These are phyloP conservation scores for Agriopis leucophaearia DNA, from an alignment of 2,888 invertebrate species.

Conservation along the genomic window DNA sequence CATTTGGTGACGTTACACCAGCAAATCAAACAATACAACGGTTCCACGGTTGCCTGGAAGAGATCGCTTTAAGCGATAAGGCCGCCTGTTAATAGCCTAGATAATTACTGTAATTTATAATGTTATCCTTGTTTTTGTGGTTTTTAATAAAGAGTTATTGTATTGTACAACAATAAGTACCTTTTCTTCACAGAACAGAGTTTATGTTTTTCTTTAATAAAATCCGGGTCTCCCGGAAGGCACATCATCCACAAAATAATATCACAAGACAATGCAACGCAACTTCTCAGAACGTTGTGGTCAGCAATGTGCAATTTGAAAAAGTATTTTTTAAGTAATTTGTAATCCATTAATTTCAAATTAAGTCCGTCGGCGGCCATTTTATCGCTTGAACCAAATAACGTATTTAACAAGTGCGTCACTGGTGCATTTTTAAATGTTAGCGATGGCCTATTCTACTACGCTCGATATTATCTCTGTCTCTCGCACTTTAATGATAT, in stretches of 20 bases:
- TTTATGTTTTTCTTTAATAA: slow-evolving; percentile 48
- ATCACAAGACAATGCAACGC: slow-evolving; percentile 56
- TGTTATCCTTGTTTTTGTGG: no score
- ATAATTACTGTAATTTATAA: no score
- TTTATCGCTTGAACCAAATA: slow-evolving; percentile 73
- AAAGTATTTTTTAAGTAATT: slow-evolving; percentile 51
- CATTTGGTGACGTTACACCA: no score
- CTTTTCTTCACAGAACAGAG: slow-evolving; percentile 65
- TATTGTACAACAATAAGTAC: slow-evolving; percentile 54
- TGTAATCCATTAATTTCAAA: slow-evolving; percentile 73
- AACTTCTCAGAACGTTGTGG: slow-evolving; percentile 56
- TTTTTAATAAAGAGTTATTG: no score
- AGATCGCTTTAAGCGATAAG: no score
- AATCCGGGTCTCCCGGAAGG: slow-evolving; percentile 56
- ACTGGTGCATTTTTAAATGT: slow-evolving; percentile 62
- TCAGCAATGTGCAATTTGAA: slow-evolving; percentile 52
- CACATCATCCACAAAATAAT: slow-evolving; percentile 63
- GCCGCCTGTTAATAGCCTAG: no score
- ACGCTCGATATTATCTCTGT: neutral
- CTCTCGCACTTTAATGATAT: neutral
- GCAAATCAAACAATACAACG: neutral
- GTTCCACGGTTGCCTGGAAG: no score
- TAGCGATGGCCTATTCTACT: slow-evolving; percentile 24
- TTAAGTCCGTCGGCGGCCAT: slow-evolving; percentile 60
- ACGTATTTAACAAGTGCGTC: slow-evolving; percentile 69